Evolutionary conservation across 2,888 invertebrate genomes (phyloP).

Genomic region (Agrochola lota): DNA sequence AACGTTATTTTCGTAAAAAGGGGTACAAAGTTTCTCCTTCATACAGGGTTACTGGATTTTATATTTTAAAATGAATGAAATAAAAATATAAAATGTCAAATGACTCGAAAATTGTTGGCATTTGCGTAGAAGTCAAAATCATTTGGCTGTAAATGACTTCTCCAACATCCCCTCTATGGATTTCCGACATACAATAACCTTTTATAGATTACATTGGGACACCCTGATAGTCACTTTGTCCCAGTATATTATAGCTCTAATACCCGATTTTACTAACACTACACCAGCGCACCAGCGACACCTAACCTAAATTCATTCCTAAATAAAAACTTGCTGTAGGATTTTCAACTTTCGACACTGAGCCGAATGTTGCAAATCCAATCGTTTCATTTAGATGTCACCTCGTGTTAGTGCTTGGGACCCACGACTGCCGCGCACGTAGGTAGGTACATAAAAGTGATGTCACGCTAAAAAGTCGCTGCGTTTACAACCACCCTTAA

Average conservation of each 20-base stretch:
- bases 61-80: no score
- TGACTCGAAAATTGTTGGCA: no score
- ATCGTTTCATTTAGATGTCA: background rate
- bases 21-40: no score
- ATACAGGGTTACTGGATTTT: no score
- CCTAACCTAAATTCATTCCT: no score
- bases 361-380: background rate
- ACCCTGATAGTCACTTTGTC: background rate
- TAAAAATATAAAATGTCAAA: no score
- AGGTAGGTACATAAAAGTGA: conserved; percentile 12
- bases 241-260: no score
- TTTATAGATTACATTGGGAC: background rate
- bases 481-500: conserved; percentile 24
- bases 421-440: background rate
- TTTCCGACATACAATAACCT: no score
- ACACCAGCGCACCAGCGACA: background rate
- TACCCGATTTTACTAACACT: background rate
- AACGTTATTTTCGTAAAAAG: no score
- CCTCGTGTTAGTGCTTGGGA: background rate
- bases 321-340: background rate
- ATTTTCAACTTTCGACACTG: background rate
- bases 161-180: no score
- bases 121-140: no score
- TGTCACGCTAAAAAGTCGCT: conserved; percentile 29
- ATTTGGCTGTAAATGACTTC: no score